Conservation (phyloP, 2,113 vertebrate genomes). For the Brachirus orientalis region DNA sequence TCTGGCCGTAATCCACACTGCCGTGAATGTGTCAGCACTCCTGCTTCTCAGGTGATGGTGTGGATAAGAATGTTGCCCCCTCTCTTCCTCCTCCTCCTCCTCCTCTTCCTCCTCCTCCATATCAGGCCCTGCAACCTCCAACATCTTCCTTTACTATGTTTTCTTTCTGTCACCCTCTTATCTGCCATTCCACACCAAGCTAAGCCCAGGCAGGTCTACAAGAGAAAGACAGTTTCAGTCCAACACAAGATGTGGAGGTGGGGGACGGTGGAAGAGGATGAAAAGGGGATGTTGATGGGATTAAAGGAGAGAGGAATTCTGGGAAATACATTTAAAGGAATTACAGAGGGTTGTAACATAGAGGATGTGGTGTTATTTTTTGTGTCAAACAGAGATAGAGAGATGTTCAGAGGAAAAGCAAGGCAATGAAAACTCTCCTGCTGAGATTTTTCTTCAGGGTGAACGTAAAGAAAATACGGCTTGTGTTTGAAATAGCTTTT, state of each 20-base stretch:
- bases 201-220: conserved; percentile 60
- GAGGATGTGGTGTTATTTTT: too few relatives aligned
- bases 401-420: too few relatives aligned
- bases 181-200: conserved; percentile 33
- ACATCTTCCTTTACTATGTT: conserved; percentile 15
- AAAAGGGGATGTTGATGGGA: too few relatives aligned
- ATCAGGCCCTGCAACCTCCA: background rate
- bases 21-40: conserved; percentile 7
- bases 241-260: conserved; percentile 6
- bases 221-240: too few relatives aligned
- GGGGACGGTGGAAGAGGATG: conserved; percentile 8
- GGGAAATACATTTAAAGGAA: too few relatives aligned
- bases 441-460: too few relatives aligned
- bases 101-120: conserved; percentile 3
- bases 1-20: conserved; percentile 1
- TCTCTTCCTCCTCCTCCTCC: background rate
- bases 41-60: conserved; percentile 26
- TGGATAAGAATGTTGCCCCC: conserved; percentile 37
- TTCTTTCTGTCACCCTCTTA: conserved; percentile 36
- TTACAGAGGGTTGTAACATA: too few relatives aligned
- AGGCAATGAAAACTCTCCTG: too few relatives aligned
- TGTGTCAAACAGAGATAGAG: background rate
- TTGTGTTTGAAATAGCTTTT: too few relatives aligned
- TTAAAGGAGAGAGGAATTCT: too few relatives aligned
- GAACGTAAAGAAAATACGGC: too few relatives aligned